Evolutionary conservation across 2,113 vertebrate genomes (phyloP).

Genomic region (Scytalopus superciliaris): DNA sequence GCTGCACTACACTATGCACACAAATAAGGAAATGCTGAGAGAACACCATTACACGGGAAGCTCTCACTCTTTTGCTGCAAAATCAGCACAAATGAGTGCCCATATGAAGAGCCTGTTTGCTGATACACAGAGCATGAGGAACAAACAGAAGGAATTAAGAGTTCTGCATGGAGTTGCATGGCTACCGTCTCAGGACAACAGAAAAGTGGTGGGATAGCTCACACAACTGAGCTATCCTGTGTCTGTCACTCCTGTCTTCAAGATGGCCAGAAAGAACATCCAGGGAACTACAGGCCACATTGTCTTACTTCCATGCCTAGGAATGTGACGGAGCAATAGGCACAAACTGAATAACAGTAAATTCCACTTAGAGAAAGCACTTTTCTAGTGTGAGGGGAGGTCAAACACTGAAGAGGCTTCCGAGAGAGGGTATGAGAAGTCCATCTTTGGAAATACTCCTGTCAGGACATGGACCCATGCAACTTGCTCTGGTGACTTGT

Average conservation of each 20-base stretch:
- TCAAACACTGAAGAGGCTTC: not conserved
- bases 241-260: not conserved
- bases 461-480: not conserved
- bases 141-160: not conserved
- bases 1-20: not conserved
- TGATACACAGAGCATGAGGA: not conserved
- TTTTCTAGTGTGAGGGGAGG: not conserved
- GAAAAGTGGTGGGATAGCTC: not conserved
- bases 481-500: not conserved
- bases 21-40: not conserved
- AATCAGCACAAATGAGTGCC: not conserved
- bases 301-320: not conserved
- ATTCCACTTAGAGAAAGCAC: not conserved
- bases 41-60: not conserved
- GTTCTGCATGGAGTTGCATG: not conserved
- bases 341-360: not conserved
- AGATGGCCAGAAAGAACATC: not conserved
- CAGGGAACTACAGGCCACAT: not conserved
- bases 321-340: not conserved
- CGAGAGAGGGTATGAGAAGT: not conserved
- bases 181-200: not conserved
- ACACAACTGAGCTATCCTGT: not conserved
- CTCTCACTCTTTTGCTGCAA: not conserved
- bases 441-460: not conserved
- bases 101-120: not conserved